Evolutionary conservation across 2,113 vertebrate species (phyloP).

Genomic region (Procavia capensis): DNA sequence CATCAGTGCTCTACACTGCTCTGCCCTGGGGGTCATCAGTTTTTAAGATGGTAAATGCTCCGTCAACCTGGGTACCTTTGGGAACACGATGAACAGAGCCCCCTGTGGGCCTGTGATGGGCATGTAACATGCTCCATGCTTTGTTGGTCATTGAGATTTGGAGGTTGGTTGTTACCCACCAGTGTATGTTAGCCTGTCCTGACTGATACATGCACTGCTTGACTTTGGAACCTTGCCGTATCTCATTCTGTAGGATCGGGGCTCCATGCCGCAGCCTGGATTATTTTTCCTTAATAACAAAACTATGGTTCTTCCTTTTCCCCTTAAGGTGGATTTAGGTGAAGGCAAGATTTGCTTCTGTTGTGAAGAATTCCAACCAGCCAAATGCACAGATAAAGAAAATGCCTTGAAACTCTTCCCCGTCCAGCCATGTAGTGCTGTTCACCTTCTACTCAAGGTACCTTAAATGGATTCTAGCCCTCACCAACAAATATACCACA

Average conservation of each 20-base stretch:
- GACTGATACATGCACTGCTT: neutral
- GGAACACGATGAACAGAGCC: neutral
- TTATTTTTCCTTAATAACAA: constrained; percentile 14
- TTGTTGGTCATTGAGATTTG: neutral
- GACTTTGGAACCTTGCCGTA: neutral
- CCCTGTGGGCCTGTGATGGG: neutral
- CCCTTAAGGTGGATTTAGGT: constrained; percentile 85
- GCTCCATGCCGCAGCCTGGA: neutral
- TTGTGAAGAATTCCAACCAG: constrained; percentile 87
- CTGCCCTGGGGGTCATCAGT: neutral
- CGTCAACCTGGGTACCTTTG: neutral
- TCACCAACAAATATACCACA: accelerated
- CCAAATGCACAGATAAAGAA: constrained; percentile 88
- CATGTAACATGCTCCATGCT: neutral
- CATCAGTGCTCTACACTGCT: neutral
- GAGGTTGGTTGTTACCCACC: neutral
- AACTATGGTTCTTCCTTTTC: constrained; percentile 55
- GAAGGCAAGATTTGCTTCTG: constrained; percentile 90
- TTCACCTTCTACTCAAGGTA: constrained; percentile 93
- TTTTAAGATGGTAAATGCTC: neutral
- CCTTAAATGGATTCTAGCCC: neutral
- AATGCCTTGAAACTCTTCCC: constrained; percentile 88
- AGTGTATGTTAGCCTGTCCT: neutral
- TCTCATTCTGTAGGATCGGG: neutral
- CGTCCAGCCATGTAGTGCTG: constrained; percentile 87